Base-by-base conservation (phyloP, 2,888 invertebrate genomes). In the Caenorhabditis japonica region DNA sequence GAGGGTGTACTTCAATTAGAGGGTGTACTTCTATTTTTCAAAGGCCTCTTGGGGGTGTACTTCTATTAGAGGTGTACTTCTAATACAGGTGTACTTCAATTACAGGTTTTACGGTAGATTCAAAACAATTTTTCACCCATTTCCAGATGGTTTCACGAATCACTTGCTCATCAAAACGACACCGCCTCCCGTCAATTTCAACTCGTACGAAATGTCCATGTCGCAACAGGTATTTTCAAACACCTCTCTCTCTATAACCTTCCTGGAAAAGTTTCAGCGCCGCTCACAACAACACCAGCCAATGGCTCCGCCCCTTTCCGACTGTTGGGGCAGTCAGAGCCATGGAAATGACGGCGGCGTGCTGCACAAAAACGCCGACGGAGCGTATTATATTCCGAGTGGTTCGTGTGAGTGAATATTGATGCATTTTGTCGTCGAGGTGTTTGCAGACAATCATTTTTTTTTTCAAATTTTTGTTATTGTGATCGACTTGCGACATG, bases 281-380 rank as follows among this genome's bases (percentile, higher is more conserved):
- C 64, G 74, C 33, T 78, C 78, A 3, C 71, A 76, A 47, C 73
- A 68, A 47, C 44, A 58, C 10, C 66, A 66, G 30, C 44, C 68
- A 13, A 64, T 59, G 53, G 47, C 68, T 15, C 52, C 59, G 30
- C 66, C 56, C 17, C 64, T 52, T 4, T 66, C 55, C 27, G 62
- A 61, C 7, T 59, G 51, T 55, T 71, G 66, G 66, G 66, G 66
- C 19, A 51, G 23, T 25, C 30, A 55, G 33, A 55, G 33, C 51
- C 59, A 46, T 21, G 68, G 47, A 51, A n/a, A n/a, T n/a, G n/a
- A 44, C 43, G 64, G 62, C 21, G 75, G 68, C 4, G 66, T 82
- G 8, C 60, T 82, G 15, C 80, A 80, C 60, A 82, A 82, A 39
- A 82, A 80, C 41, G 72, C 77, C 19, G 82, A 80, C 13, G 82